These are phyloP conservation scores for Drosophila multiciliata DNA, from an alignment of 2,888 invertebrate species.

Conservation along the genomic window DNA sequence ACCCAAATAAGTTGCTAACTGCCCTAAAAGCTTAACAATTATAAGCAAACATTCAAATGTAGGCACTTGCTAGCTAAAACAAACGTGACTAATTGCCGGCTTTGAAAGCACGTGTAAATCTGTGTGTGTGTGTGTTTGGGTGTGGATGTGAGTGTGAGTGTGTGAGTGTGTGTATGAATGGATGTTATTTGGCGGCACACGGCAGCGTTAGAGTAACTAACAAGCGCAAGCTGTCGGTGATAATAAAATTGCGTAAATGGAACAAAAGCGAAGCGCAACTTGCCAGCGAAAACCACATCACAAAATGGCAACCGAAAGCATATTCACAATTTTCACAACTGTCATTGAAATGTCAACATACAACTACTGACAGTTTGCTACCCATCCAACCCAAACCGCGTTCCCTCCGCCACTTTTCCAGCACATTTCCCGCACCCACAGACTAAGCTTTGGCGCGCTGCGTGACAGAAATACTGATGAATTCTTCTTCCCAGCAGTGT, in stretches of 20 bases:
- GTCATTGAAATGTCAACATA: slow-evolving; percentile 82
- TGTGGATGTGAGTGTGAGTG: not conserved
- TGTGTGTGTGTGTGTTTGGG: not conserved
- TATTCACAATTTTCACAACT: slow-evolving; percentile 70
- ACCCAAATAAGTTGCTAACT: not conserved
- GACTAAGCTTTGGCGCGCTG: slow-evolving; percentile 50
- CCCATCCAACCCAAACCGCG: not conserved
- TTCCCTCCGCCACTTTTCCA: slow-evolving; percentile 6
- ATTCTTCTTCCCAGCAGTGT: slow-evolving; percentile 63
- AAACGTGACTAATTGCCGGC: slow-evolving; percentile 5
- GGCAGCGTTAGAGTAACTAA: slow-evolving; percentile 30
- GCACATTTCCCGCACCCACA: slow-evolving; percentile 18
- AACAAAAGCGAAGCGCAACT: slow-evolving; percentile 43
- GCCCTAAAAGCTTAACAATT: not conserved
- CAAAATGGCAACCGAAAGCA: slow-evolving; percentile 62
- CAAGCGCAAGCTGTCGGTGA: slow-evolving; percentile 39
- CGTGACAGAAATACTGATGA: slow-evolving; percentile 79
- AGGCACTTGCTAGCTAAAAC: not conserved
- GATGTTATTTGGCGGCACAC: not conserved
- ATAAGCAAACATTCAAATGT: not conserved
- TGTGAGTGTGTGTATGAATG: not conserved
- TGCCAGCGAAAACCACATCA: slow-evolving; percentile 46
- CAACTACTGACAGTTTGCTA: slow-evolving; percentile 67
- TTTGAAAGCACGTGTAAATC: not conserved
- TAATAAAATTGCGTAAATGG: slow-evolving; percentile 68